Base-by-base conservation (phyloP, 2,888 invertebrate species). In the Euclidia mi region DNA sequence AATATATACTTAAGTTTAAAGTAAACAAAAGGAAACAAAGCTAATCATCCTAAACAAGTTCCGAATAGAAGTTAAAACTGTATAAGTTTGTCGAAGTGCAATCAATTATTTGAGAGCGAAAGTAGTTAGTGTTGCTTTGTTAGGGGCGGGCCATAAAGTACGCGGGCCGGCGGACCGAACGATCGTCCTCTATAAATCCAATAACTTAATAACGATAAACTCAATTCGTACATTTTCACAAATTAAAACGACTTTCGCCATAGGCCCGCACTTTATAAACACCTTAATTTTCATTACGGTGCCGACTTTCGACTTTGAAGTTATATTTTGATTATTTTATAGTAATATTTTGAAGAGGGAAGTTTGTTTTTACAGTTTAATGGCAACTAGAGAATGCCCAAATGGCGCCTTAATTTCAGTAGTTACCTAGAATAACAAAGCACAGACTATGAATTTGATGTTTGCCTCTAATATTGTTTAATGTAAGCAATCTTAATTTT, bases 251-350 rank as follows among this genome's bases (percentile, higher is more conserved):
- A 90, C 80, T 85, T 83, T 75, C 76, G 79, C 80, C 87, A 87
- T 82, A 81, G 86, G 75, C 70, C 71, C 75, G 82, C 78, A 79
- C 86, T 87, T 84, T 81, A 91, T 90, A 90, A 92, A 90, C 91
- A 93, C 92, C 91, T 92, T 90, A 86, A 89, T 89, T 90, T 90
- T 88, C 84, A 88, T 90, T 89, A 88, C 31, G 49, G 37, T 9
- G 10, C 42, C 0, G 12, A 47, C 25, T 40, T 46, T 17, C 18
- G 46, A 17, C 45, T 40, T 34, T 29, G 25, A 31, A 15, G 20
- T 35, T 38, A 34, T 51, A 42, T 51, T 45, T 47, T 40, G 18
- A 47, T 20, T 46, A 43, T 40, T 43, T 46, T 15, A 18, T 48
- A 17, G 31, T 31, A 42, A 47, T 40, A 31, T 18, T 46, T 28